These are phyloP conservation scores for Magallana gigas DNA, from an alignment of 1,140 invertebrate species.

Conservation along the genomic window DNA sequence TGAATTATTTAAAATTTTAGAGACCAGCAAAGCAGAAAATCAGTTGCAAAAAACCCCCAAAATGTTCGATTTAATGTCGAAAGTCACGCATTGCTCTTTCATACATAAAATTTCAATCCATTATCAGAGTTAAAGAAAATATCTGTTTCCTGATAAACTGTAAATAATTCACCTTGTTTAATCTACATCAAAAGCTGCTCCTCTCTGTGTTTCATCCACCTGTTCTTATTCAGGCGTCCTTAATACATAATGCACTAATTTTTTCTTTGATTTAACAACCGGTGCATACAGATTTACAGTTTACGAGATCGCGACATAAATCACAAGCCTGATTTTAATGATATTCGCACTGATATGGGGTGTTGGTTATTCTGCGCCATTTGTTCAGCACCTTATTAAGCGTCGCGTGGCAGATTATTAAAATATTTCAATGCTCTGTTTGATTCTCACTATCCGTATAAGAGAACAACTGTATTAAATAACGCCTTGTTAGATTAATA, in stretches of 20 bases:
- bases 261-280: constrained; percentile 29
- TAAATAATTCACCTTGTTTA: constrained; percentile 23
- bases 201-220: neutral
- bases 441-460: neutral
- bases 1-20: neutral
- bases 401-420: constrained; percentile 17
- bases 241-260: constrained; percentile 37
- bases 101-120: constrained; percentile 1
- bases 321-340: constrained; percentile 1
- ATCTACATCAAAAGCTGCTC: constrained; percentile 21
- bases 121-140: constrained; percentile 7
- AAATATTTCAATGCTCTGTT: neutral
- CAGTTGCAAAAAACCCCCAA: neutral
- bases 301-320: constrained; percentile 15
- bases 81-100: constrained; percentile 10
- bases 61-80: neutral
- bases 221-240: neutral
- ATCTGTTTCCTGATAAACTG: neutral
- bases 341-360: neutral
- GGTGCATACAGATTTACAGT: constrained; percentile 9
- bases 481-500: constrained; percentile 3
- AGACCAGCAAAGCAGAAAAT: constrained; percentile 7
- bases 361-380: neutral
- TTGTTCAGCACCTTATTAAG: neutral
- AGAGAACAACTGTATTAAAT: constrained; percentile 35